These are phyloP conservation scores for Astur gentilis DNA, from an alignment of 2,113 vertebrate species.

Conservation along the genomic window DNA sequence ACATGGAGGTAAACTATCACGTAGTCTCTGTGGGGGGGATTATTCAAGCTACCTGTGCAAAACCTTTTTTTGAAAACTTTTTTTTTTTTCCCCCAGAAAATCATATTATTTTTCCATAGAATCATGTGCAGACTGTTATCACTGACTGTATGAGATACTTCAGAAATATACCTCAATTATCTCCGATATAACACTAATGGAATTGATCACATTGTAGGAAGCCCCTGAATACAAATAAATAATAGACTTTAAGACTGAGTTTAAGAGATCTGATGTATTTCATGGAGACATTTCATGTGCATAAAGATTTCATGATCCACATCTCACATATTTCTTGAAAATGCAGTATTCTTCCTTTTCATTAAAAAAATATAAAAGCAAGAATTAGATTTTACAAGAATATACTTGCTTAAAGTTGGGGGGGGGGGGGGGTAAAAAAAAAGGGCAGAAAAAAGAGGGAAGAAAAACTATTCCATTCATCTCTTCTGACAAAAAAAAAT, in stretches of 20 bases:
- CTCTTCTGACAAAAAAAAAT: not conserved
- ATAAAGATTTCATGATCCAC: not conserved
- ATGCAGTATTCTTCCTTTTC: not conserved
- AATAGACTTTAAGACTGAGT: not conserved
- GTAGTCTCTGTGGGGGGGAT: rapidly evolving
- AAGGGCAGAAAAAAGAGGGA: not conserved
- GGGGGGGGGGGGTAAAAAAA: not conserved
- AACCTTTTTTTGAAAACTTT: not conserved
- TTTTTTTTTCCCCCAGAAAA: not conserved
- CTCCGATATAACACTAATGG: rapidly evolving
- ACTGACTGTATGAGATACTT: not conserved
- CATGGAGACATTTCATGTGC: not conserved
- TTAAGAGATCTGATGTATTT: not conserved
- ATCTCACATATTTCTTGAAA: not conserved
- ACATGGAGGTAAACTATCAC: rapidly evolving
- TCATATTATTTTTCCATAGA: not conserved
- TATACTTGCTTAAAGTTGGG: not conserved
- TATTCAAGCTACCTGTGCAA: not conserved
- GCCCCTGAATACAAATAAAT: not conserved
- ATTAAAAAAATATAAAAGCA: not conserved
- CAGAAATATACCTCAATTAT: not conserved
- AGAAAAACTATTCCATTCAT: not conserved
- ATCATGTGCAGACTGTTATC: not conserved
- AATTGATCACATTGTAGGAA: not conserved
- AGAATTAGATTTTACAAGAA: not conserved